Base-by-base conservation (phyloP, 2,888 invertebrate species). In the Clanis bilineata region DNA sequence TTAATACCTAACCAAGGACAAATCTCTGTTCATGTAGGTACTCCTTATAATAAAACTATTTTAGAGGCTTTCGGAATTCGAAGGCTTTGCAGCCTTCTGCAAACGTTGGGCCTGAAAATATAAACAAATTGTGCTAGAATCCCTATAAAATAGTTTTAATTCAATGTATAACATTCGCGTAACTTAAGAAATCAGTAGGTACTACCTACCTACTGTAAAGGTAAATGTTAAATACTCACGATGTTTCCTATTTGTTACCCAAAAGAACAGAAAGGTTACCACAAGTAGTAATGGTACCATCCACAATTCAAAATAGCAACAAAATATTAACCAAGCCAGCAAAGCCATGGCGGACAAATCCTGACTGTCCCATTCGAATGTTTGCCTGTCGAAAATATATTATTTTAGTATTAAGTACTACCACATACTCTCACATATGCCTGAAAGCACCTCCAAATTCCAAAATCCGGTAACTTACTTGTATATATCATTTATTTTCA, bases 291-390 rank as follows among this genome's bases (percentile, higher is more conserved):
- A 65, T 0, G 90, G 90, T 5, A 78, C 64, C 56, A 78, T 77
- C 88, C 88, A 90, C 4, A 83, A 64, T 41, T 71, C 69, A 51
- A 89, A 80, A 62, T 79, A 76, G 59, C 77, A 83, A 79, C 91
- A 91, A 62, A 90, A 85, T 0, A 82, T 51, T 32, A 90, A 64
- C 90, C 90, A 90, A 1, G 73, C 69, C 2, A 71, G 9, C 22
- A 87, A 64, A 9, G 73, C 68, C n/a, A 77, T 45, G 44, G 78
- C 68, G 1, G 83, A 80, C 38, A 82, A 62, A 58, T 90, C 87
- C 45, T 68, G 70, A 44, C 85, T 88, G 2, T 90, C 86, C 91
- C 91, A 91, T 61, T 91, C 91, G 41, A 91, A 85, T 1, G 87
- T 66, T 39, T 69, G 73, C 62, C 91, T 91, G 39, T 39, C 0